Evolutionary conservation across 2,888 invertebrate genomes (phyloP).

Genomic region (Andrena dorsata): DNA sequence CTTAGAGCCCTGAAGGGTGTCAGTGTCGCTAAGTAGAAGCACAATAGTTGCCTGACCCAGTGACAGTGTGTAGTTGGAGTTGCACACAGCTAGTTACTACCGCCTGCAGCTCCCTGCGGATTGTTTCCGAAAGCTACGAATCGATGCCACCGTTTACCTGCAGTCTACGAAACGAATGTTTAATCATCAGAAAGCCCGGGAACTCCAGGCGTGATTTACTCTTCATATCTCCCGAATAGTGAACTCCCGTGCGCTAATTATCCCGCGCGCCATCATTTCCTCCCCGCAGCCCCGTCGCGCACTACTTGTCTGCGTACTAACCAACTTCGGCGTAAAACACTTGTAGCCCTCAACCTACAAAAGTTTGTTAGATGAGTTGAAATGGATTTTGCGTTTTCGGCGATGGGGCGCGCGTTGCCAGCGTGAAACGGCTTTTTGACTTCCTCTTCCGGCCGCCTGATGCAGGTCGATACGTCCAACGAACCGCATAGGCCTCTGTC

Average conservation of each 20-base stretch:
- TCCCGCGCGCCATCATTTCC: background rate
- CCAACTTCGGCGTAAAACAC: slow-evolving; percentile 56
- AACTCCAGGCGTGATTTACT: slow-evolving; percentile 21
- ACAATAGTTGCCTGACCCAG: background rate
- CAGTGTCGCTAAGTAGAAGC: no score
- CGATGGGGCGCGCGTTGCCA: slow-evolving; percentile 47
- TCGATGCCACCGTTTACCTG: slow-evolving; percentile 6
- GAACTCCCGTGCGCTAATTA: slow-evolving; percentile 43
- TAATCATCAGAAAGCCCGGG: slow-evolving; percentile 13
- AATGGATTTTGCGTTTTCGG: slow-evolving; percentile 60
- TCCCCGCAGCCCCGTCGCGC: slow-evolving; percentile 18
- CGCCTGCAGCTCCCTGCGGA: background rate
- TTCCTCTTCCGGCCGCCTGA: slow-evolving; percentile 11
- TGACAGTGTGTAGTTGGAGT: background rate
- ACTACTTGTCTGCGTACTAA: slow-evolving; percentile 32
- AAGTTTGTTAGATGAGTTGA: slow-evolving; percentile 55
- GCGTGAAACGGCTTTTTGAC: slow-evolving; percentile 60
- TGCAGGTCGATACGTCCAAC: slow-evolving; percentile 17
- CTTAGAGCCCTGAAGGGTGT: no score
- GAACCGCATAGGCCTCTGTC: background rate
- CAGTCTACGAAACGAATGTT: slow-evolving; percentile 12
- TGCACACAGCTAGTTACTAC: background rate
- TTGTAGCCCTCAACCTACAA: slow-evolving; percentile 53
- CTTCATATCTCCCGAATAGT: slow-evolving; percentile 23
- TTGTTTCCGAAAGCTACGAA: slow-evolving; percentile 4